Evolutionary conservation across 2,888 invertebrate species (phyloP), one percentile per base, ranked within the genome.

Genomic region (Pachymerium ferrugineum): DNA sequence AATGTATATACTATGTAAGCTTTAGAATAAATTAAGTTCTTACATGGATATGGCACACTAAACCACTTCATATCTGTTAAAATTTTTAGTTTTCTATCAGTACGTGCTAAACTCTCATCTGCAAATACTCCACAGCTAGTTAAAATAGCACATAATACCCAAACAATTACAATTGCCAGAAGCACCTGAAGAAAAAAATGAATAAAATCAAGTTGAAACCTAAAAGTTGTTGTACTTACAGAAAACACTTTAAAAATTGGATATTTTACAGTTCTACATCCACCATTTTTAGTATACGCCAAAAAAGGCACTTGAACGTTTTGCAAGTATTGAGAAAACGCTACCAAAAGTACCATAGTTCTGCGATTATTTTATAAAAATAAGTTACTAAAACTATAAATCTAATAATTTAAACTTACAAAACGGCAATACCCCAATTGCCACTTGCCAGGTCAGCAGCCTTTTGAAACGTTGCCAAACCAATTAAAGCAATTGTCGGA

Each of bases 51-150:
- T 0, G 92, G 92, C 14, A 92, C 79, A 28, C 91, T 85, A 80
- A 93, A 90, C 92, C 92, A 92, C 0, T 89, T 88, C 0, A 91
- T 89, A 78, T 89, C 87, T n/a, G 85, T 83, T 22, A 93, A 84
- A 73, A 91, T 89, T 76, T 86, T 86, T 2, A 89, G 79, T 78
- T 90, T 90, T 8, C 87, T 86, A 80, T 93, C 92, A 0, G 91
- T 90, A 75, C 92, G 84, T 0, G 90, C 91, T 0, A 89, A 87
- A 81, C 91, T 90, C 0, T 87, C 88, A 0, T 82, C 82, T 0
- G 87, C 87, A 22, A 92, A 85, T 16, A 86, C 86, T 74, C 87
- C 85, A 0, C 88, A 86, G 0, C 83, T 81, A 0, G 93, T 93
- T 74, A 93, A 83, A 73, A 91, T 85, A 0, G 86, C 87, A 79